Evolutionary conservation across 2,113 vertebrate genomes (phyloP).

Genomic region (Syngnathus typhle): DNA sequence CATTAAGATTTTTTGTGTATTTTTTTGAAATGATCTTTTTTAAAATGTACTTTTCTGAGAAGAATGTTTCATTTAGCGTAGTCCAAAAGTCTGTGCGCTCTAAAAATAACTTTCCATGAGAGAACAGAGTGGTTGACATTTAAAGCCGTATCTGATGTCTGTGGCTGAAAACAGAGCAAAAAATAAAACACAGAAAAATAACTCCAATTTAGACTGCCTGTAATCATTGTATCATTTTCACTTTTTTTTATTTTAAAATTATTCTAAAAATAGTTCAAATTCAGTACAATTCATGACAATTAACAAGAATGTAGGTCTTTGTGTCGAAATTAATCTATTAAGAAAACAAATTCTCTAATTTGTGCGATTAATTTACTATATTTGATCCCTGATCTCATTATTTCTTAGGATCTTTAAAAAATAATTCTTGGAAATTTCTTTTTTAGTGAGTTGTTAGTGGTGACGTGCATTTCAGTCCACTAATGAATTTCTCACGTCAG

Average conservation of each 20-base stretch:
- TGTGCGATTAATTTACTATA: neutral
- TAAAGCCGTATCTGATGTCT: slow-evolving; percentile 22
- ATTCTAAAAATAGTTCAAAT: no score
- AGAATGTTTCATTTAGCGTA: no score
- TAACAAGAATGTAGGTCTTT: no score
- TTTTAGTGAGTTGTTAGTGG: neutral
- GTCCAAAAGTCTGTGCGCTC: neutral
- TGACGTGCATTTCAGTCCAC: neutral
- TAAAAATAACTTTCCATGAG: slow-evolving; percentile 29
- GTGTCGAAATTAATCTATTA: no score
- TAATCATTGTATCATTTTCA: neutral
- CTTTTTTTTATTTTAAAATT: no score
- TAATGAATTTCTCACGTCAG: neutral
- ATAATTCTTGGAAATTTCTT: neutral
- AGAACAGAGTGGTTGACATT: slow-evolving; percentile 29
- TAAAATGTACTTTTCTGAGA: no score
- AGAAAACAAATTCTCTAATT: neutral
- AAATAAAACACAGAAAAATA: slow-evolving; percentile 18
- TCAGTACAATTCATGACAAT: no score
- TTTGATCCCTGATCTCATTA: neutral
- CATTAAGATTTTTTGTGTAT: no score
- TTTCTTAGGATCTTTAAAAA: neutral
- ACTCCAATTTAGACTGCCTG: slow-evolving; percentile 28
- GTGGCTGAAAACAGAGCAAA: slow-evolving; percentile 1
- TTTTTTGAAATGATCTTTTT: no score